phyloP scores from a whole-genome alignment of 1,140 invertebrate genomes.

The Anastrepha obliqua region DNA sequence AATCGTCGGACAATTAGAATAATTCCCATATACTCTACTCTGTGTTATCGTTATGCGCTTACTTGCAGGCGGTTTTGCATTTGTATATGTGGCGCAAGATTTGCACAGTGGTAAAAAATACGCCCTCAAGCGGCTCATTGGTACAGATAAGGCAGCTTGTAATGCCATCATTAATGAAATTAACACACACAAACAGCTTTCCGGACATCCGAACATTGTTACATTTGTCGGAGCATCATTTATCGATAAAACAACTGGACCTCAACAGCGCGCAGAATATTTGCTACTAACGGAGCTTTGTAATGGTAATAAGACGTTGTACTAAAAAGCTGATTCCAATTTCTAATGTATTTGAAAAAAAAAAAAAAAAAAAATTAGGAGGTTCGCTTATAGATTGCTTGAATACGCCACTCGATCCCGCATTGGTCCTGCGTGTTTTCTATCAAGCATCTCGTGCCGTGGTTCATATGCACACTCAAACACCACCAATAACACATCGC shows the following conservation, averaged over 20 bases:
- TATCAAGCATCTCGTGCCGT: constrained; percentile 94
- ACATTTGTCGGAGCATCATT: constrained; percentile 85
- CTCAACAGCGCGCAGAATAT: constrained; percentile 83
- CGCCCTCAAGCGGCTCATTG: constrained; percentile 90
- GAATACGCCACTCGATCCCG: constrained; percentile 81
- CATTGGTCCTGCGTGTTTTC: constrained; percentile 90
- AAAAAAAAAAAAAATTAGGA: constrained; percentile 73
- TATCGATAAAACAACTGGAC: constrained; percentile 81
- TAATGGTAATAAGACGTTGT: constrained; percentile 73
- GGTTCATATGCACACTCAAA: constrained; percentile 93
- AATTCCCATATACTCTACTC: background rate
- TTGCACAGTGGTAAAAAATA: constrained; percentile 89
- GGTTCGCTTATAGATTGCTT: constrained; percentile 89
- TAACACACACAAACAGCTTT: constrained; percentile 84
- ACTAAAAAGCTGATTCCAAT: background rate
- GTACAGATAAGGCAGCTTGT: constrained; percentile 86
- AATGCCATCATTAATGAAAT: constrained; percentile 86
- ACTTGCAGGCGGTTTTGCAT: constrained; percentile 92
- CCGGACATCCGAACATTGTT: constrained; percentile 87
- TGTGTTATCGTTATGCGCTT: background rate
- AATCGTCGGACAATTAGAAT: background rate
- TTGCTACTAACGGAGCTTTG: constrained; percentile 84
- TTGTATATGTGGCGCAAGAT: constrained; percentile 95
- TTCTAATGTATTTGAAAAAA: background rate
- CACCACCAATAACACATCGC: constrained; percentile 91